Evolutionary conservation across 2,888 invertebrate genomes (phyloP).

Genomic region (Gymnoscelis rufifasciata): DNA sequence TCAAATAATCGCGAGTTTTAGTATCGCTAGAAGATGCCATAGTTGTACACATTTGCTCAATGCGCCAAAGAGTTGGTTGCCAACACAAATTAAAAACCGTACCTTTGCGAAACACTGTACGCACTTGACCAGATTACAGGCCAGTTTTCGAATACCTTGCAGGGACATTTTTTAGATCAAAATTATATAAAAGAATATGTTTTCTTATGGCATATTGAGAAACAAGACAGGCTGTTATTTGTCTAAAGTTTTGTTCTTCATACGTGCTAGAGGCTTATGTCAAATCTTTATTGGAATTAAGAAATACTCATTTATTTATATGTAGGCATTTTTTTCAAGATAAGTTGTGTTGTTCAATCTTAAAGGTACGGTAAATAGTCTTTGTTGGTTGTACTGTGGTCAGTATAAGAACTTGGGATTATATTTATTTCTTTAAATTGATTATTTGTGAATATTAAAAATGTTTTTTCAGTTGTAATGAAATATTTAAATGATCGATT

Average conservation of each 20-base stretch:
- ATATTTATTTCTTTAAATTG: constrained; percentile 5
- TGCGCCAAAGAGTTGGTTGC: constrained; percentile 63
- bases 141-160: too few species aligned
- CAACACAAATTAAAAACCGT: neutral
- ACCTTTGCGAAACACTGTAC: neutral
- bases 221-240: too few species aligned
- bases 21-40: constrained; percentile 70
- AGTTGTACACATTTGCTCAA: constrained; percentile 66
- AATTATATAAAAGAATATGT: too few species aligned
- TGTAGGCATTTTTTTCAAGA: too few species aligned
- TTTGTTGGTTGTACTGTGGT: neutral
- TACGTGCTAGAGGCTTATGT: too few species aligned
- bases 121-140: too few species aligned
- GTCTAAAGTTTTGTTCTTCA: too few species aligned
- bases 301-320: too few species aligned
- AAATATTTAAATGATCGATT: neutral
- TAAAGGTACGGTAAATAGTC: neutral
- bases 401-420: constrained; percentile 11
- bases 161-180: too few species aligned
- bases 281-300: too few species aligned
- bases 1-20: constrained; percentile 43
- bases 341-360: too few species aligned
- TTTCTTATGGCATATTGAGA: too few species aligned
- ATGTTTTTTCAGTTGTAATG: neutral
- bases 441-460: neutral